Conservation (phyloP, 2,888 invertebrate species). For the Hyposoter dolosus region DNA sequence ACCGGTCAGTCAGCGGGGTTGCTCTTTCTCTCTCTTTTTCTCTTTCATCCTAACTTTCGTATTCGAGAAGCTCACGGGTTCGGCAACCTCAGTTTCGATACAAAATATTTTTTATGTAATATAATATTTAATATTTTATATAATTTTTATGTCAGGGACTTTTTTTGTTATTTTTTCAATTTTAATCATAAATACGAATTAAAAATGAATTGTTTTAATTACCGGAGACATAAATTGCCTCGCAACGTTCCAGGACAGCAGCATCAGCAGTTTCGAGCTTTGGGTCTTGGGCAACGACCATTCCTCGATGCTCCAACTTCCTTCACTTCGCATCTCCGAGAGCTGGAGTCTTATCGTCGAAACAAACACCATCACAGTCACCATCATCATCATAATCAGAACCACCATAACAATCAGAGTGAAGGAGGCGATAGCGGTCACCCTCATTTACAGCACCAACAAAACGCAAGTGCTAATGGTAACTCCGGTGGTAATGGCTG, state of each 20-base stretch:
- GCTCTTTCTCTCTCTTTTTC: constrained; percentile 19
- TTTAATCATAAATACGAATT: not conserved
- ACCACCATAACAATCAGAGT: constrained; percentile 71
- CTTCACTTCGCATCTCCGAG: constrained; percentile 89
- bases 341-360: constrained; percentile 90
- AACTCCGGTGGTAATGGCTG: constrained; percentile 78
- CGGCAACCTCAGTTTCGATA: constrained; percentile 39
- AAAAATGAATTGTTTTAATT: constrained; percentile 27
- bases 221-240: constrained; percentile 51
- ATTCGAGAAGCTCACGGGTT: constrained; percentile 22
- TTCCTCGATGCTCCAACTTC: constrained; percentile 87
- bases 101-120: too few relatives aligned
- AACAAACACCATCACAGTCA: constrained; percentile 87
- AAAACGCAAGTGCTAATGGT: constrained; percentile 75
- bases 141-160: too few relatives aligned
- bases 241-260: constrained; percentile 83
- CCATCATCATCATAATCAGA: constrained; percentile 80
- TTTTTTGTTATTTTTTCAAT: not conserved
- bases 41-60: constrained; percentile 40
- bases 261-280: constrained; percentile 90
- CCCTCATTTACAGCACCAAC: constrained; percentile 59
- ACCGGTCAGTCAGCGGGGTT: constrained; percentile 71
- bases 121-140: too few relatives aligned
- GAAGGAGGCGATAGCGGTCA: constrained; percentile 54
- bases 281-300: constrained; percentile 91